A percentile compares a stretch with the other conserved stretches of the same genome.
Evolutionary conservation across 2,888 invertebrate genomes (phyloP).

Genomic region (Catocala nupta): DNA sequence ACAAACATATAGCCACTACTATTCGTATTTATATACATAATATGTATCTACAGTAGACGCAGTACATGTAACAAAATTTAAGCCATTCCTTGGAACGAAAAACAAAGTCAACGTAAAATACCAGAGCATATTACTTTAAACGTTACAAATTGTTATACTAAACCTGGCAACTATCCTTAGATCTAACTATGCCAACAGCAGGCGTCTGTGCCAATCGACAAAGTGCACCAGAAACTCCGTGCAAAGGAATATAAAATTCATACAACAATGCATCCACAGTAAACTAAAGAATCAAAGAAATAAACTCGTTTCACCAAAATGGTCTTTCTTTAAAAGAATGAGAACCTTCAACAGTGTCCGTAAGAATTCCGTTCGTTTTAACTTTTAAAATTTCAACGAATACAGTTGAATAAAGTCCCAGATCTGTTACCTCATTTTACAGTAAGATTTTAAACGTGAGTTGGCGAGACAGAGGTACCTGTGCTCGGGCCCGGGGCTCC

Average conservation of each 20-base stretch:
- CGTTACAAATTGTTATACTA: background rate
- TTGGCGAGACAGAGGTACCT: constrained; percentile 39
- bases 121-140: background rate
- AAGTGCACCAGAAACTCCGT: constrained; percentile 8
- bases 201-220: constrained; percentile 13
- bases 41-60: too few relatives aligned
- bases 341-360: constrained; percentile 33
- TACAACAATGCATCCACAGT: constrained; percentile 13
- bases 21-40: too few relatives aligned
- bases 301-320: constrained; percentile 39
- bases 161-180: too few relatives aligned
- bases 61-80: too few relatives aligned
- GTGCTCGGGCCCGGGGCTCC: constrained; percentile 20
- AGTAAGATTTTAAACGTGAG: constrained; percentile 49
- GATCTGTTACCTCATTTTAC: constrained; percentile 54
- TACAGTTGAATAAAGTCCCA: constrained; percentile 42
- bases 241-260: constrained; percentile 19
- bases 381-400: constrained; percentile 49
- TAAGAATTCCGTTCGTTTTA: constrained; percentile 44
- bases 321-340: constrained; percentile 44
- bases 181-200: background rate
- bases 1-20: too few relatives aligned
- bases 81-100: too few relatives aligned
- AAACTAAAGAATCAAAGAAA: constrained; percentile 35
- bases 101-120: too few relatives aligned